phyloP scores from a whole-genome alignment of 2,888 invertebrate genomes.

The Holacanthella duospinosa region DNA sequence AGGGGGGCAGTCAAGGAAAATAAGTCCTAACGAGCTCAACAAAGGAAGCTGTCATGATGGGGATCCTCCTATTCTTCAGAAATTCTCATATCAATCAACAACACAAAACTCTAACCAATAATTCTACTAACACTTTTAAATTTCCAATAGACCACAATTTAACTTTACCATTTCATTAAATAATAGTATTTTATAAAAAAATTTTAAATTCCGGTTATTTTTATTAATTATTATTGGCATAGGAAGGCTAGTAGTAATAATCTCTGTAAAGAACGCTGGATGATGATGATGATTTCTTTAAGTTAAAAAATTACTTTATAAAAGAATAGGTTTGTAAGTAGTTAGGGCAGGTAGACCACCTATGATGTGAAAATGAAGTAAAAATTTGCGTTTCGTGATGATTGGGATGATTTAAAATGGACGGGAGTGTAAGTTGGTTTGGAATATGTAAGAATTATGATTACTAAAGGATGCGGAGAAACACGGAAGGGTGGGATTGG shows the following conservation, averaged over 20 bases:
- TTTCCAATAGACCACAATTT: too few species aligned
- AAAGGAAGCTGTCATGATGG: slow-evolving; percentile 22
- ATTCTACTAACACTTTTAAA: background rate
- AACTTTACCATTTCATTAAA: too few species aligned
- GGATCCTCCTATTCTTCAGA: slow-evolving; percentile 21
- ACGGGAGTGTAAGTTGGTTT: background rate
- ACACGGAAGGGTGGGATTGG: background rate
- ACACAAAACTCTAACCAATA: background rate
- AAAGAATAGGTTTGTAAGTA: too few species aligned
- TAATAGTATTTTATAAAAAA: too few species aligned
- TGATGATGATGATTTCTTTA: too few species aligned
- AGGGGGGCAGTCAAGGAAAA: background rate
- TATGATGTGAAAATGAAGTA: slow-evolving; percentile 20
- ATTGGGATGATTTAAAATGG: slow-evolving; percentile 9
- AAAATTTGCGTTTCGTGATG: slow-evolving; percentile 27
- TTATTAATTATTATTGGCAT: too few species aligned
- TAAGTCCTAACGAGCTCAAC: slow-evolving; percentile 20
- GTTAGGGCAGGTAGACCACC: slow-evolving; percentile 28
- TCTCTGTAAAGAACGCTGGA: too few species aligned
- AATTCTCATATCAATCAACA: slow-evolving; percentile 16
- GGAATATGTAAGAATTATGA: too few species aligned
- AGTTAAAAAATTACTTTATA: background rate
- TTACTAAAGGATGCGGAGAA: background rate
- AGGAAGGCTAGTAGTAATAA: too few species aligned
- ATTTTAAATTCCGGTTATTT: too few species aligned